Evolutionary conservation across 2,888 invertebrate species (phyloP), one percentile per base, ranked within the genome.

Genomic region (Epinotia ramella): DNA sequence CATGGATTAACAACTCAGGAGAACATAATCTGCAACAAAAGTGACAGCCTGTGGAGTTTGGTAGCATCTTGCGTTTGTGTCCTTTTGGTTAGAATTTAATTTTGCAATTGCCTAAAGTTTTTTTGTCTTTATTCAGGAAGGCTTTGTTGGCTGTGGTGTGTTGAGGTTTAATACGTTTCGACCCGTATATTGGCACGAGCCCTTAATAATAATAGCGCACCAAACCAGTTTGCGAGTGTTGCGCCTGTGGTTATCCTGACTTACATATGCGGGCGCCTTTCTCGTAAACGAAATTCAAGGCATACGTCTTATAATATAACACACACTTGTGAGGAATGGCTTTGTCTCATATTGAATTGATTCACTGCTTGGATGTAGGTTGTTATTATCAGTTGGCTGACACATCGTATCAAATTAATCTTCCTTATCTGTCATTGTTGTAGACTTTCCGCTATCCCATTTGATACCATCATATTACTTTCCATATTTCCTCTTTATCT

Each of bases 191-290:
- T 91, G 92, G 94, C 94, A 94, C 93, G 94, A 94, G 92, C 89
- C 91, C 89, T 89, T 91, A 93, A 93, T 94, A 94, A 94, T 94
- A 93, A 93, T 94, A 93, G 92, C 93, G 92, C 91, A 92, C 91
- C 85, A 90, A 94, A 94, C 94, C 93, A 87, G 94, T 94, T 94
- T 93, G 90, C 91, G 88, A 89, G 91, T 92, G 91, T 84, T 91
- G 89, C 84, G 91, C 87, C 85, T 90, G 91, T 87, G 90, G 91
- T 92, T 90, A 91, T 93, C 91, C 93, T 88, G 92, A 86, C 87
- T 87, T 88, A 88, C 83, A 83, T 85, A 91, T 92, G 90, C 93
- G 92, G 91, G 91, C 88, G 87, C 87, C 88, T 90, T 90, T 88
- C 89, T 89, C 88, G 82, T 84, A 83, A 84, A 87, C 87, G 83